Evolutionary conservation across 2,113 vertebrate genomes (phyloP).

Genomic region (Psephotus haematonotus): DNA sequence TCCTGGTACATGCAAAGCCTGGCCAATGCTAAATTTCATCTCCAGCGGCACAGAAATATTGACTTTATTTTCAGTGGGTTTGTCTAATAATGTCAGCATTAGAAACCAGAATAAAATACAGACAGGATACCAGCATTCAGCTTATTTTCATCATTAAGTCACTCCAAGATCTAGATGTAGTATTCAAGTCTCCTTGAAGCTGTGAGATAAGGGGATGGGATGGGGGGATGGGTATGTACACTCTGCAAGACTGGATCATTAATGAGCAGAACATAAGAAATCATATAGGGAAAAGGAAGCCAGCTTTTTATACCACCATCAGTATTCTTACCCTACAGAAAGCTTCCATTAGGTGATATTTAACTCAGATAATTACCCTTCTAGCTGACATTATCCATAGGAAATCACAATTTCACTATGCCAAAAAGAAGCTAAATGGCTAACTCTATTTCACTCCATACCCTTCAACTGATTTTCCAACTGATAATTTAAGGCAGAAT

Average conservation of each 20-base stretch:
- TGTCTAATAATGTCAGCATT: neutral
- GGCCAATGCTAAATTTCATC: neutral
- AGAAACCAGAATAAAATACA: neutral
- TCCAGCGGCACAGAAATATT: neutral
- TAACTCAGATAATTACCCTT: constrained; percentile 20
- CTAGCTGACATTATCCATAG: neutral
- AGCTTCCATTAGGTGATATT: neutral
- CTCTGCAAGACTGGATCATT: neutral
- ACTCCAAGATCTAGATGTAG: neutral
- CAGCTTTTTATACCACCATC: neutral
- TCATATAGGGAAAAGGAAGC: neutral
- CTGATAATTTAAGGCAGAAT: neutral
- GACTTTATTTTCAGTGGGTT: neutral
- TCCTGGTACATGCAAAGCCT: neutral
- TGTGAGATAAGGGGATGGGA: neutral
- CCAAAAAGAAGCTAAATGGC: constrained; percentile 1
- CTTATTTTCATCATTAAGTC: neutral
- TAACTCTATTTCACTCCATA: neutral
- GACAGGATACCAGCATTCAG: neutral
- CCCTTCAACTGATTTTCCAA: neutral
- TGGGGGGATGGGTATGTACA: neutral
- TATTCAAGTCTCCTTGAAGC: neutral
- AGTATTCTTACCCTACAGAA: neutral
- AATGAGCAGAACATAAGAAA: neutral
- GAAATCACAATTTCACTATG: constrained; percentile 6